Percentiles rank a stretch among this genome's conserved stretches.
phyloP scores from a whole-genome alignment of 1,140 invertebrate species.

The Macrobrachium nipponense region DNA sequence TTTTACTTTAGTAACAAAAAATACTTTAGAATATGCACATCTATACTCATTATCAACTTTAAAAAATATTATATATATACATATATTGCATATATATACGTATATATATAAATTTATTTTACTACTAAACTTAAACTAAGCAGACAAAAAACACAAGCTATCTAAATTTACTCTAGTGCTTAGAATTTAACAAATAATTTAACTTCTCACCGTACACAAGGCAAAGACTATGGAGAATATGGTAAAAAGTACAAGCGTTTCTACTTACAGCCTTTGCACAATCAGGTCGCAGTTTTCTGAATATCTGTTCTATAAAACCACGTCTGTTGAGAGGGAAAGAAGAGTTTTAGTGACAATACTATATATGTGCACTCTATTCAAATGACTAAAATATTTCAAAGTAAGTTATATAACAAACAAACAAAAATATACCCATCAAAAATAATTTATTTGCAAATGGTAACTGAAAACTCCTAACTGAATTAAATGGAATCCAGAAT shows the following conservation, averaged over 20 bases:
- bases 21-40: not conserved
- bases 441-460: too few species aligned
- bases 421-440: too few species aligned
- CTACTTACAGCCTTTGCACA: conserved; percentile 45
- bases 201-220: not conserved
- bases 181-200: not conserved
- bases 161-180: not conserved
- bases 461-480: too few species aligned
- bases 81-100: conserved; percentile 7
- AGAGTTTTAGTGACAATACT: not conserved
- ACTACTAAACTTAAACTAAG: not conserved
- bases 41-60: not conserved
- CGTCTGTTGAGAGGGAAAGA: conserved; percentile 17
- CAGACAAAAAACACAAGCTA: too few species aligned
- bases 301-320: conserved; percentile 32
- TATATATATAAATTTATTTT: conserved; percentile 10
- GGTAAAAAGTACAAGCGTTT: not conserved
- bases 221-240: not conserved
- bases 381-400: not conserved
- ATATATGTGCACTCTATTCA: not conserved
- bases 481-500: too few species aligned
- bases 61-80: conserved; percentile 14
- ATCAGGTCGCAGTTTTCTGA: conserved; percentile 47
- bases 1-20: too few species aligned
- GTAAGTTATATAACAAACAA: too few species aligned